Conservation (phyloP, 2,888 invertebrate species). For the Tetragonula carbonaria region DNA sequence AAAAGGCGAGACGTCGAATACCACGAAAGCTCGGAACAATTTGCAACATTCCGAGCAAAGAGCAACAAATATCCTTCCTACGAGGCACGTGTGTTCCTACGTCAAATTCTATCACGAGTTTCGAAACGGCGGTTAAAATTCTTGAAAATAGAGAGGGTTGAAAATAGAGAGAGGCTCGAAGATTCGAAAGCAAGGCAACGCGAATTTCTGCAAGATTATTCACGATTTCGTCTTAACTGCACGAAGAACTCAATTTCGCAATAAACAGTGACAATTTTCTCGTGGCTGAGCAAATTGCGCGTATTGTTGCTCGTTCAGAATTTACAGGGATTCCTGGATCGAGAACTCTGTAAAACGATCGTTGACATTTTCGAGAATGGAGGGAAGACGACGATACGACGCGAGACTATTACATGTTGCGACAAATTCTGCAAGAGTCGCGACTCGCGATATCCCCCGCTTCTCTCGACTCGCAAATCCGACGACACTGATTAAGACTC, state of each 20-base stretch:
- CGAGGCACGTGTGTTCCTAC: constrained; percentile 26
- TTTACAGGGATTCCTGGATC: too few relatives aligned
- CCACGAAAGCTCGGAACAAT: constrained; percentile 14
- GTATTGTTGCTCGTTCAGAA: too few relatives aligned
- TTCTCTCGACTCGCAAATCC: not conserved
- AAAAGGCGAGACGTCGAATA: not conserved
- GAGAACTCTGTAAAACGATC: too few relatives aligned
- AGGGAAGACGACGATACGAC: not conserved
- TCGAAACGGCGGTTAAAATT: not conserved
- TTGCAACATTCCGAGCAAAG: constrained; percentile 20
- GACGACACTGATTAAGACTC: not conserved
- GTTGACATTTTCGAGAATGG: too few relatives aligned
- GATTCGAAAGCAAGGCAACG: not conserved
- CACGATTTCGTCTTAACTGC: too few relatives aligned
- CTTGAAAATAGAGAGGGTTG: too few relatives aligned
- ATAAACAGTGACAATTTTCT: too few relatives aligned
- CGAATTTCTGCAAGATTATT: too few relatives aligned
- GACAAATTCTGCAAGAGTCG: not conserved
- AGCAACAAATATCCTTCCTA: constrained; percentile 29
- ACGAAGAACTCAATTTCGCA: too few relatives aligned
- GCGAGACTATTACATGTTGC: not conserved
- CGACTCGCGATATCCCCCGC: not conserved
- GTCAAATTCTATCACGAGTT: constrained; percentile 11
- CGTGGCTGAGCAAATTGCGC: too few relatives aligned
- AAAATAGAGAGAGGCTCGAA: not conserved